Base-by-base conservation (phyloP, 1,140 invertebrate genomes). In the Leptopilina clavipes region DNA sequence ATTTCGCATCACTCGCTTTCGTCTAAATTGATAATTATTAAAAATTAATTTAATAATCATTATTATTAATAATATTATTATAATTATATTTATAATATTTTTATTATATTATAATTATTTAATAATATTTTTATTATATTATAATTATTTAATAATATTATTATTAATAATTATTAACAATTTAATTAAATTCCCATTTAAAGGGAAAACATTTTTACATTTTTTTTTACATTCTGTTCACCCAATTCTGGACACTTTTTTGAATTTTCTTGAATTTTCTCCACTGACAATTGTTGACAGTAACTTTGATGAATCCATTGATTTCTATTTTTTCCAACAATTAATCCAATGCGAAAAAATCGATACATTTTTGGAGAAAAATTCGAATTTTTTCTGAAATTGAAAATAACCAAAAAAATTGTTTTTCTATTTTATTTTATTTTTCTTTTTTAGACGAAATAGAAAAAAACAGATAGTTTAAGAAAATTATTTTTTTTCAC, bases 1-100 rank as follows among this genome's bases (percentile, higher is more conserved):
- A 89, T 81, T 92, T 87, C 86, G 79, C 10, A 25, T 59, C 18
- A 2, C 8, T 6, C 19, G 6, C 17, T 19, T 19, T 25, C n/a
- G n/a, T n/a, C n/a, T n/a, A n/a, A n/a, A n/a, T n/a, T n/a, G n/a
- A n/a, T n/a, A n/a, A n/a, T n/a, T n/a, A n/a, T n/a, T n/a, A n/a
- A n/a, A n/a, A n/a, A n/a, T n/a, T n/a, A n/a, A n/a, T n/a, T n/a
- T n/a, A n/a, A n/a, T n/a, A n/a, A n/a, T n/a, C n/a, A n/a, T n/a
- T n/a, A n/a, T n/a, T n/a, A n/a, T n/a, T n/a, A n/a, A n/a, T n/a
- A n/a, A n/a, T n/a, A n/a, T n/a, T n/a, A n/a, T n/a, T n/a, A n/a
- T n/a, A n/a, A n/a, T n/a, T n/a, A n/a, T n/a, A n/a, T n/a, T n/a
- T n/a, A n/a, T n/a, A n/a, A n/a, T n/a, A n/a, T n/a, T n/a, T n/a